Evolutionary conservation across 1,140 invertebrate genomes (phyloP).

Genomic region (Drosophila paulistorum): DNA sequence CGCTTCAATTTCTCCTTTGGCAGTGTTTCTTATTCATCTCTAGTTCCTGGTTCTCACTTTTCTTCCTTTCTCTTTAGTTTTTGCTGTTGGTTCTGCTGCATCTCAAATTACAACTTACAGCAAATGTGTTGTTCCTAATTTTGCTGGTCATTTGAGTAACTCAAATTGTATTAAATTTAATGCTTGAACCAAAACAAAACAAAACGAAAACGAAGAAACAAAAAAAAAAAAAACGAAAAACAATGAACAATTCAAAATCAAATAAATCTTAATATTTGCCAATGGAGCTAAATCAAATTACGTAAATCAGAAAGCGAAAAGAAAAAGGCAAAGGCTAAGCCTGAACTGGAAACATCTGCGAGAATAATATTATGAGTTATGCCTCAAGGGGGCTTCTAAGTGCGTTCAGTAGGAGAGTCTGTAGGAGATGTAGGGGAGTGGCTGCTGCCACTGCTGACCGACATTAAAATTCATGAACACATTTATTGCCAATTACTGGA

Average conservation of each 20-base stretch:
- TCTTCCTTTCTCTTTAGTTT: neutral
- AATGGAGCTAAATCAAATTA: conserved; percentile 69
- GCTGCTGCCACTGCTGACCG: conserved; percentile 66
- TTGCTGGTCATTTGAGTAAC: conserved; percentile 50
- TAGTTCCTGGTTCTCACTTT: conserved; percentile 1
- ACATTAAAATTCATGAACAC: conserved; percentile 81
- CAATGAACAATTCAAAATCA: conserved; percentile 62
- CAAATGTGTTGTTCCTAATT: conserved; percentile 29
- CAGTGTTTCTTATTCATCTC: neutral
- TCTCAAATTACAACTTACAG: conserved; percentile 42
- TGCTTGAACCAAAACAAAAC: conserved; percentile 33
- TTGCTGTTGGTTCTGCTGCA: conserved; percentile 6
- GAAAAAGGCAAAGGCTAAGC: conserved; percentile 40
- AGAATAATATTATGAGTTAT: conserved; percentile 76
- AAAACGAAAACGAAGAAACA: neutral
- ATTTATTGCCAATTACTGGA: conserved; percentile 81
- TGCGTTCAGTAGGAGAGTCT: neutral
- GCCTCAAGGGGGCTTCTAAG: conserved; percentile 12
- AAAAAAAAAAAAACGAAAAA: neutral
- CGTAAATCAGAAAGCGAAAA: conserved; percentile 47
- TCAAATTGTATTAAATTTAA: conserved; percentile 67
- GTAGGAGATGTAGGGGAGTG: conserved; percentile 26
- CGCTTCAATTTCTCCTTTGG: neutral
- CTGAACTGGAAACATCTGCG: conserved; percentile 54
- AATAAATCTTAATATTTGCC: conserved; percentile 77